These are phyloP conservation scores for Notoglanidium macrostoma DNA, from an alignment of 2,797 vertebrate species.

Conservation along the genomic window DNA sequence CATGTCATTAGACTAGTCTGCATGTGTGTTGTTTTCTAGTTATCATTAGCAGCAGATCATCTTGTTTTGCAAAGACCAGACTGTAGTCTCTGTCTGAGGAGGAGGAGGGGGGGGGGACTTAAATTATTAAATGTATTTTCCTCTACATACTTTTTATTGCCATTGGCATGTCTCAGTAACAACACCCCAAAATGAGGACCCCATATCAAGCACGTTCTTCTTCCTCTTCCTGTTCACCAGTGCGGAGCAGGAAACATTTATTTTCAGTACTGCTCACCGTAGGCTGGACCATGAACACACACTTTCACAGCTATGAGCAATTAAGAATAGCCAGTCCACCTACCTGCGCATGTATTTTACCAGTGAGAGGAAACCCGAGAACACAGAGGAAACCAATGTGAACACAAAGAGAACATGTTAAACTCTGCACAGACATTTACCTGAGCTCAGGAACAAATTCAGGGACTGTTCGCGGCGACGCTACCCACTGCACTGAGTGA, in stretches of 20 bases:
- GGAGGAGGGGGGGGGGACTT: too few species aligned
- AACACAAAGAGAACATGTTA: background rate
- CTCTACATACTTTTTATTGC: background rate
- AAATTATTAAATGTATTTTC: background rate
- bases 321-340: background rate
- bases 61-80: too few species aligned
- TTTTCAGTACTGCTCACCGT: background rate
- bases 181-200: background rate
- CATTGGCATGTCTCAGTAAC: background rate
- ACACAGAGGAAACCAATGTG: background rate
- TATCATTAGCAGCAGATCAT: too few species aligned
- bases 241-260: background rate
- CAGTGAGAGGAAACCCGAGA: background rate
- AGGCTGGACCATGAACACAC: background rate
- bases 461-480: too few species aligned
- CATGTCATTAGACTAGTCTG: too few species aligned
- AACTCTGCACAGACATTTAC: background rate
- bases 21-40: too few species aligned
- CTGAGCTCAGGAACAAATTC: background rate
- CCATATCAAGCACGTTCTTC: background rate
- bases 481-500: background rate
- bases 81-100: too few species aligned
- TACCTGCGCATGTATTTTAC: background rate
- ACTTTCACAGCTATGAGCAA: background rate
- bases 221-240: background rate